Base-by-base conservation (phyloP, 2,888 invertebrate genomes). In the Seira musarum region DNA sequence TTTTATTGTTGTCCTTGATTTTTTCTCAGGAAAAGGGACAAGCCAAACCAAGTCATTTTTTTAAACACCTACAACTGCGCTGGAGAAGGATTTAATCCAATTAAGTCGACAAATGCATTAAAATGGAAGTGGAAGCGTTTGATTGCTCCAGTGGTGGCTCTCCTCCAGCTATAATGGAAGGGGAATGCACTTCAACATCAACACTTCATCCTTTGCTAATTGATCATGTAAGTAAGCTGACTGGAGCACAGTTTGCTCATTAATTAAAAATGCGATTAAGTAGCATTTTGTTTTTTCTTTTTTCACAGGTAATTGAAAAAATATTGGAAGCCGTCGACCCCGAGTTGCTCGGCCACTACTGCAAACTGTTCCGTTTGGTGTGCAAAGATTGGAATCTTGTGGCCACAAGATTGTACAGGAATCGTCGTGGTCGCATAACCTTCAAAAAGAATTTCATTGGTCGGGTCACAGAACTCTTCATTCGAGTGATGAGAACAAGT, bases 391-490 rank as follows among this genome's bases (percentile, higher is more conserved):
- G 79, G 79, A 61, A 57, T 6, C 66, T 68, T 2, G 67, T 79
- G 53, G 79, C 79, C 8, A 73, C 79, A 3, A 22, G 73, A 0
- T 63, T 73, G 1, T 79, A 79, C 57, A 24, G 67, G 40, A 30
- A 66, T 13, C 72, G 68, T 13, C 57, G 79, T n/a, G 79, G 80
- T 10, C 61, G 69, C 8, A 80, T 80, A 15, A 69, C 69, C 19
- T 80, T 80, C 72, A 80, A 74, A 40, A 73, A 74, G 40, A 80
- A 67, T 49, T 80, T 80, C 64, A 80, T 80, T 40, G 80, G 80
- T 53, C 71, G 72, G 2, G 73, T 74, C 15, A 74, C 80, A 3
- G 74, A 69, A 17, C 74, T 80, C 6, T 80, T 80, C 25, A 74
- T 80, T 19, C 73, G 80, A 8, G 74, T 73, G 1, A 80, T 80